Evolutionary conservation across 1,140 invertebrate genomes (phyloP), one percentile per base, ranked within the genome.

Genomic region (Meloidogyne floridensis): DNA sequence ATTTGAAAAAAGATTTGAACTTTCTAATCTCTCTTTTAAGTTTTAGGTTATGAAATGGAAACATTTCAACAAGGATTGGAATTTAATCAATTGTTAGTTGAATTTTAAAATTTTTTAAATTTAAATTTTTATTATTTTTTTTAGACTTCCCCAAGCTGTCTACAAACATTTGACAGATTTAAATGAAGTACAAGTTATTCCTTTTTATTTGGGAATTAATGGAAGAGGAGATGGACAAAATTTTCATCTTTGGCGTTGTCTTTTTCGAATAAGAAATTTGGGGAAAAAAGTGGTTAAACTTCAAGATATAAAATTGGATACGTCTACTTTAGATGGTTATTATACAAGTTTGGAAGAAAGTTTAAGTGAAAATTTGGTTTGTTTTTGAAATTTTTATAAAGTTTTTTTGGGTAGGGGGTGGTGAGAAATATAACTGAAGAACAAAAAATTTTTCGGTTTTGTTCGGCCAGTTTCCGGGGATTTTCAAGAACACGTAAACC

Each of bases 171-270:
- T 51, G 5, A 71, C 77, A 18, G 65, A 79, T 18, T 72, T 20
- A 32, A 20, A 71, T 32, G 56, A 79, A 79, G 77, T 79, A 20
- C 77, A 79, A 71, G 56, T 79, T 20, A 42, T 69, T 72, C 69
- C 65, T 15, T 79, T 72, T 51, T 65, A 79, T 32, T 79, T 79
- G 59, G 77, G 77, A 69, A 32, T 59, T 4, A 20, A 78, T 72
- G 77, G 77, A 9, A 72, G 51, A 69, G 8, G n/a, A 69, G 72
- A 69, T 42, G 65, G 9, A 13, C 65, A 42, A 15, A 42, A 42
- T 72, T 69, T 20, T 18, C 65, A 79, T 53, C 53, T 65, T 42
- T 79, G 77, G 77, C 54, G 77, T 53, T 65, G 51, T 42, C 43
- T 71, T 72, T 79, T 79, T 20, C 54, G 77, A 47, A 43, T 79